A percentile compares a stretch with the other conserved stretches of the same genome.
Conservation (phyloP, 2,113 vertebrate species). For the Odontesthes bonariensis region DNA sequence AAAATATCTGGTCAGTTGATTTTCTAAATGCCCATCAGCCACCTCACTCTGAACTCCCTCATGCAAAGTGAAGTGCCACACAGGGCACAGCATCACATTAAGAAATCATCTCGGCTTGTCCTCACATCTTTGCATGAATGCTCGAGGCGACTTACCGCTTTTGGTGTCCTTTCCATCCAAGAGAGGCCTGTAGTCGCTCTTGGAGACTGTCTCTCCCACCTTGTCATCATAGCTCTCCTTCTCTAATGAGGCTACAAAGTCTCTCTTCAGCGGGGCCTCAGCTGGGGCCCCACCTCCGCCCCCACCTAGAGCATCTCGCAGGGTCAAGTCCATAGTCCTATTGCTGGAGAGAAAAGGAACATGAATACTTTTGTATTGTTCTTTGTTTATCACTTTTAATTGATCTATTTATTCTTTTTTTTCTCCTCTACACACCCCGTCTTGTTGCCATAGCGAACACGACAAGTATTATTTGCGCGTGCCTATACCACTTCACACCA, state of each 20-base stretch:
- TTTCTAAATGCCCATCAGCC: background rate
- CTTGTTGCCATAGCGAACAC: background rate
- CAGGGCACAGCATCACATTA: conserved; percentile 18
- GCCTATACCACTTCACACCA: conserved; percentile 1
- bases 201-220: conserved; percentile 91
- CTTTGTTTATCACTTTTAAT: background rate
- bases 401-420: too few species aligned
- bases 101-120: background rate
- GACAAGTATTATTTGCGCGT: background rate
- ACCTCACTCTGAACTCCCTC: background rate
- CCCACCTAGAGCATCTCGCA: conserved; percentile 89
- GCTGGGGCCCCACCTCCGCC: conserved; percentile 82
- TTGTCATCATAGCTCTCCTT: conserved; percentile 91
- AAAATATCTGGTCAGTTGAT: conserved; percentile 16
- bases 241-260: conserved; percentile 90
- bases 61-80: background rate
- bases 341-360: conserved; percentile 20
- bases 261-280: conserved; percentile 87
- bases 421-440: too few species aligned
- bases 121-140: background rate
- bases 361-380: background rate
- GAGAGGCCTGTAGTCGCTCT: conserved; percentile 92
- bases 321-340: conserved; percentile 89
- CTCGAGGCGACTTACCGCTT: conserved; percentile 67
- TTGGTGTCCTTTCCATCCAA: conserved; percentile 86